These are phyloP conservation scores for Heteronetta atricapilla DNA, from an alignment of 2,113 vertebrate species.

Conservation along the genomic window DNA sequence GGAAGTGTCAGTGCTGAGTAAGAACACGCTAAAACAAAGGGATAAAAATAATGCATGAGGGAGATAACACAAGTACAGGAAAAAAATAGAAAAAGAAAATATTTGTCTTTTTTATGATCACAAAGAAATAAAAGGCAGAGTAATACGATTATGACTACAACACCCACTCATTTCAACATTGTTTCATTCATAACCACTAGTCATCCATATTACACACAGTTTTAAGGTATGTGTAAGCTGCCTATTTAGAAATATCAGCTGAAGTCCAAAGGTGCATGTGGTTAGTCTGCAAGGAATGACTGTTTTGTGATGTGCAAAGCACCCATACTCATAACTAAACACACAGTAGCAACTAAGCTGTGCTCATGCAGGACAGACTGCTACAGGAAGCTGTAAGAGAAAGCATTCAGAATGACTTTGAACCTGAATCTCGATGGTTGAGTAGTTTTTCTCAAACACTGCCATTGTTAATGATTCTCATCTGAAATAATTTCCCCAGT, in stretches of 20 bases:
- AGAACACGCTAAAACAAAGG: constrained; percentile 34
- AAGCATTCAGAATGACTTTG: not conserved
- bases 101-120: fast-evolving
- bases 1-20: constrained; percentile 18
- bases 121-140: not conserved
- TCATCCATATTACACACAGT: not conserved
- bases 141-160: not conserved
- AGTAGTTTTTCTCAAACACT: not conserved
- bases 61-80: not conserved
- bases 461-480: not conserved
- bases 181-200: not conserved
- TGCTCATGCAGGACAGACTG: fast-evolving
- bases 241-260: not conserved
- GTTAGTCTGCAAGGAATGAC: not conserved
- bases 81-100: not conserved
- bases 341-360: not conserved
- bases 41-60: constrained; percentile 15
- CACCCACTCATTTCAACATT: not conserved
- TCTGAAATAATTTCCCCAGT: not conserved
- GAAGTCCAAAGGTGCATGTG: not conserved
- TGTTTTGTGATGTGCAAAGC: not conserved
- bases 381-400: not conserved
- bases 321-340: not conserved
- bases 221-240: not conserved
- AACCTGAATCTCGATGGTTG: not conserved